A percentile compares a stretch with the other conserved stretches of the same genome.
Conservation (phyloP, 2,113 vertebrate genomes). For the Naja naja region DNA sequence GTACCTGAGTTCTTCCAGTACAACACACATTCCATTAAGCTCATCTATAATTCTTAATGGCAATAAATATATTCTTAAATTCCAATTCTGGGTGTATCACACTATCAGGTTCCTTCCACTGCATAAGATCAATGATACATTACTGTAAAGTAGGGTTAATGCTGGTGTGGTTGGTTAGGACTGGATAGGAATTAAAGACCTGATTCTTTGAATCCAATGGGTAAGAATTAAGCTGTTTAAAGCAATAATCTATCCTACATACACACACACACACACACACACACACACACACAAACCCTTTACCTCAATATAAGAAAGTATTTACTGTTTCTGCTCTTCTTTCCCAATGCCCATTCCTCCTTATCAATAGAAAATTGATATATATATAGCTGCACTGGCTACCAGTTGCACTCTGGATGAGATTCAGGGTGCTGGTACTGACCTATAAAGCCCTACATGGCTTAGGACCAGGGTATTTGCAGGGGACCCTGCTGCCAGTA, state of each 20-base stretch:
- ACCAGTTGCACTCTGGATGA: too few relatives aligned
- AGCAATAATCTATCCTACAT: background rate
- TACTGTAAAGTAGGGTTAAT: background rate
- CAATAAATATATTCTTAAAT: background rate
- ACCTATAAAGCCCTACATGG: too few relatives aligned
- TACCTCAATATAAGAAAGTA: background rate
- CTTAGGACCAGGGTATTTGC: too few relatives aligned
- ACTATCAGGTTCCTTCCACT: background rate
- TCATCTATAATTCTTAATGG: slow-evolving; percentile 11
- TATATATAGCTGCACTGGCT: too few relatives aligned
- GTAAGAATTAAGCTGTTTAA: background rate
- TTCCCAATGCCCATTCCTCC: background rate
- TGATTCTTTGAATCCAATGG: background rate
- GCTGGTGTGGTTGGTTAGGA: background rate
- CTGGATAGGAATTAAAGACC: background rate
- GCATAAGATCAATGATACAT: slow-evolving; percentile 14
- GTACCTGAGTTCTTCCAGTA: background rate
- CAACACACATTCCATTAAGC: slow-evolving; percentile 11
- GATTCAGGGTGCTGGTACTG: too few relatives aligned
- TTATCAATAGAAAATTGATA: background rate
- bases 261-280: background rate
- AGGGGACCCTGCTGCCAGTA: too few relatives aligned
- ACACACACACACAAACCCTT: background rate
- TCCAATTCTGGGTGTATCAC: slow-evolving; percentile 9
- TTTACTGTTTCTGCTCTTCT: background rate